Base-by-base conservation (phyloP, 2,888 invertebrate genomes). In the Tinea trinotella region DNA sequence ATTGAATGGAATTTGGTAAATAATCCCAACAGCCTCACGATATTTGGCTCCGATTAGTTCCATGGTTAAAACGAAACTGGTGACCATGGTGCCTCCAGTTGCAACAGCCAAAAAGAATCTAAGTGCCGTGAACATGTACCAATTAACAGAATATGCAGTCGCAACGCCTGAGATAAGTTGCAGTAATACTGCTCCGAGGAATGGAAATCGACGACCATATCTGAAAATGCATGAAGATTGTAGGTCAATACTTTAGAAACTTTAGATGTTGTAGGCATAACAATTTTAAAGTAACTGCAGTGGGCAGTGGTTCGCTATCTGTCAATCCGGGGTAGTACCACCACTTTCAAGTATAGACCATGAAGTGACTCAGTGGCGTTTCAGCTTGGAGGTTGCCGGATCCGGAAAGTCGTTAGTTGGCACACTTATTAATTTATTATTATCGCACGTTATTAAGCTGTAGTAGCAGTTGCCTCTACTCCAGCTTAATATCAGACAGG, bases 51-150 rank as follows among this genome's bases (percentile, higher is more conserved):
- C 91, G 54, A 91, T 87, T 18, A 91, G 71, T 68, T 92, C 92
- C 91, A 91, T 91, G 6, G 89, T 87, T 3, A 91, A 77, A 2
- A 91, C 91, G 59, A 92, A 92, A 65, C 91, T 91, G 46, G 92
- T 93, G 53, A 93, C 91, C 92, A 95, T 95, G 0, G 93, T 92
- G 34, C 95, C 95, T 48, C 93, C 94, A 1, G 93, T 93, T 7
- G 93, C 93, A 18, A 92, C 84, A 0, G 93, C 94, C 10, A 91
- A 88, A 15, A 93, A 65, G 66, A 94, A 92, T 44, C 94, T 85
- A 50, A 92, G 85, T 0, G 91, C 56, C 6, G 93, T 88, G 64
- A 94, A 92, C 80, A 84, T 84, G 84, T 83, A 82, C 84, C 83
- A 87, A 61, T 90, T 91, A 1, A 93, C 90, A 0, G 92, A 90